These are phyloP conservation scores for Pteromalus puparum DNA, from an alignment of 1,140 invertebrate genomes.

Conservation along the genomic window DNA sequence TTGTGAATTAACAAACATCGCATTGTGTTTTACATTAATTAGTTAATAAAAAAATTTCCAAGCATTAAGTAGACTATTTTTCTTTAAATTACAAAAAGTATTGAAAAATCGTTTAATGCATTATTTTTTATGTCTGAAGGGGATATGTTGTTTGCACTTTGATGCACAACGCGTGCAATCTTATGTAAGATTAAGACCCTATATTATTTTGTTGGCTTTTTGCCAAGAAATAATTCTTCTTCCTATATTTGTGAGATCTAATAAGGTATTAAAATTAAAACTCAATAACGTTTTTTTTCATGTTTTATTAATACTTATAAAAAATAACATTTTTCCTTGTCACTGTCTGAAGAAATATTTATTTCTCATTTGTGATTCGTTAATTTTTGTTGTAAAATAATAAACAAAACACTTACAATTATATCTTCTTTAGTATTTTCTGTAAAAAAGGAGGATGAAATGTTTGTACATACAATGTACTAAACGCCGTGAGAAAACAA, in stretches of 20 bases:
- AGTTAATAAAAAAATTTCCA: too few species aligned
- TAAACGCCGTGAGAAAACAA: constrained; percentile 54
- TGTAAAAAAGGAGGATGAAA: constrained; percentile 24
- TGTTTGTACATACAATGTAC: constrained; percentile 29
- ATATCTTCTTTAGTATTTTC: constrained; percentile 44
- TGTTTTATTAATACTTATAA: constrained; percentile 44
- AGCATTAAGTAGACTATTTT: too few species aligned
- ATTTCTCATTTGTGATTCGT: neutral
- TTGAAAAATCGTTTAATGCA: too few species aligned
- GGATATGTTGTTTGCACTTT: too few species aligned
- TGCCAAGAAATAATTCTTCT: too few species aligned
- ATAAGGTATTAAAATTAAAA: neutral
- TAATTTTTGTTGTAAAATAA: constrained; percentile 32
- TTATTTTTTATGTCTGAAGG: too few species aligned
- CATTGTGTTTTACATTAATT: too few species aligned
- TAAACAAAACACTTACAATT: constrained; percentile 46
- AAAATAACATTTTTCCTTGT: constrained; percentile 35
- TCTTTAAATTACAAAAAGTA: too few species aligned
- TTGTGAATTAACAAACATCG: too few species aligned
- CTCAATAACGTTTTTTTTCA: neutral
- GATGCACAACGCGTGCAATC: too few species aligned
- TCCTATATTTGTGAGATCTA: neutral
- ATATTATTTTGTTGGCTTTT: too few species aligned
- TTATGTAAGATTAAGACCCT: too few species aligned
- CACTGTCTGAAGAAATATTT: neutral